A percentile compares a stretch with the other conserved stretches of the same genome.
These are phyloP conservation scores for Sprattus sprattus DNA, from an alignment of 2,113 vertebrate species.

Conservation along the genomic window DNA sequence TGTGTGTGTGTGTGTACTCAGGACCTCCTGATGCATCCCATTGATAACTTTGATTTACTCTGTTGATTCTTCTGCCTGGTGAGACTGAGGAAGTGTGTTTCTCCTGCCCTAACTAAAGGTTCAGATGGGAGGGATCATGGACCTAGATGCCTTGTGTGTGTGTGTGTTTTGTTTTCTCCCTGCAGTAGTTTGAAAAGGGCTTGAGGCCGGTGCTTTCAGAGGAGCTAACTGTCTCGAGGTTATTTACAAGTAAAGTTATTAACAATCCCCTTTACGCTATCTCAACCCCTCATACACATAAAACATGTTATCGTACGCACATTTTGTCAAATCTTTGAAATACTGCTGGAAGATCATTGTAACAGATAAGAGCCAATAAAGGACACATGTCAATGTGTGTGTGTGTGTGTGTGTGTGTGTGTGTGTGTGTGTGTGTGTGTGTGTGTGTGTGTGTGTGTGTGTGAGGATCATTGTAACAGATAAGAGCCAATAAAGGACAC, in stretches of 20 bases:
- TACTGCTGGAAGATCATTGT: no score
- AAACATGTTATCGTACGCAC: not conserved
- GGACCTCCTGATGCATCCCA: conserved; percentile 27
- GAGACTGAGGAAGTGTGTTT: conserved; percentile 30
- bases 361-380: no score
- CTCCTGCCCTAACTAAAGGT: not conserved
- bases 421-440: no score
- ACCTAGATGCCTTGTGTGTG: not conserved
- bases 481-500: not conserved
- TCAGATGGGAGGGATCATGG: not conserved
- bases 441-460: no score
- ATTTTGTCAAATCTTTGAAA: no score
- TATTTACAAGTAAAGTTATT: no score
- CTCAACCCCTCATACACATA: no score
- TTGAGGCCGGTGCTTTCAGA: no score
- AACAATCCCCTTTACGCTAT: no score
- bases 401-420: no score
- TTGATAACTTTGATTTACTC: conserved; percentile 33
- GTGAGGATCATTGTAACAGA: not conserved
- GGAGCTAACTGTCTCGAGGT: no score
- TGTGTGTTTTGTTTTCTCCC: not conserved
- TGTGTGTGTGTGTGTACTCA: conserved; percentile 27
- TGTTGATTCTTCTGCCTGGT: conserved; percentile 7
- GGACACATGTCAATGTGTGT: no score
- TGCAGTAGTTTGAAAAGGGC: not conserved